phyloP scores from a whole-genome alignment of 2,113 vertebrate species.

The Dicentrarchus labrax region DNA sequence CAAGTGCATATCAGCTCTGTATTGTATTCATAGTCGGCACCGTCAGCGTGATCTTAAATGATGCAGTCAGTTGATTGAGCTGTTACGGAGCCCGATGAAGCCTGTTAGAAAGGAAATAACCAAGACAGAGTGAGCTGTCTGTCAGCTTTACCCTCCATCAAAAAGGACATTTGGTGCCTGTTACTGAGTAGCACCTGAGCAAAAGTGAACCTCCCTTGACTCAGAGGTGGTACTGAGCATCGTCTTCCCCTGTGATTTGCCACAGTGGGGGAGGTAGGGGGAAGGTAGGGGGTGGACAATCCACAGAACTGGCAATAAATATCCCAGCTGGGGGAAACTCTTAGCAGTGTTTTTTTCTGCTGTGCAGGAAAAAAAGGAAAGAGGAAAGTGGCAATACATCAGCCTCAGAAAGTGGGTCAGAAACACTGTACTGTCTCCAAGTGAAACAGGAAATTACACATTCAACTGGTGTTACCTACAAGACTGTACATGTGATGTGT shows the following conservation, averaged over 20 bases:
- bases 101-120: constrained; percentile 57
- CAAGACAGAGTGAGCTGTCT: constrained; percentile 64
- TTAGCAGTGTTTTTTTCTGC: constrained; percentile 65
- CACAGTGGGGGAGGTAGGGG: constrained; percentile 61
- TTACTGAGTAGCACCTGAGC: constrained; percentile 69
- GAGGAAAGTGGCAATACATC: constrained; percentile 61
- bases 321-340: constrained; percentile 69
- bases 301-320: constrained; percentile 74
- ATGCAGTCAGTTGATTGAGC: constrained; percentile 64
- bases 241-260: constrained; percentile 79
- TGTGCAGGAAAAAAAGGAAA: constrained; percentile 44
- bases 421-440: constrained; percentile 53
- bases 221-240: constrained; percentile 66
- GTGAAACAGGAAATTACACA: constrained; percentile 45
- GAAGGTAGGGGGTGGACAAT: constrained; percentile 53
- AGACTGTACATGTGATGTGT: constrained; percentile 8
- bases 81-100: constrained; percentile 48
- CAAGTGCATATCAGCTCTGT: constrained; percentile 10
- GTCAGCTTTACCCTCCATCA: constrained; percentile 66
- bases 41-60: constrained; percentile 64
- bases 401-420: constrained; percentile 70
- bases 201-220: constrained; percentile 61
- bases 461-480: constrained; percentile 38
- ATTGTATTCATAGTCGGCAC: constrained; percentile 40
- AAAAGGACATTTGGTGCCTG: constrained; percentile 66